A percentile compares a stretch with the other conserved stretches of the same genome.
Evolutionary conservation across 2,888 invertebrate genomes (phyloP).

Genomic region (Nymphalis polychloros): DNA sequence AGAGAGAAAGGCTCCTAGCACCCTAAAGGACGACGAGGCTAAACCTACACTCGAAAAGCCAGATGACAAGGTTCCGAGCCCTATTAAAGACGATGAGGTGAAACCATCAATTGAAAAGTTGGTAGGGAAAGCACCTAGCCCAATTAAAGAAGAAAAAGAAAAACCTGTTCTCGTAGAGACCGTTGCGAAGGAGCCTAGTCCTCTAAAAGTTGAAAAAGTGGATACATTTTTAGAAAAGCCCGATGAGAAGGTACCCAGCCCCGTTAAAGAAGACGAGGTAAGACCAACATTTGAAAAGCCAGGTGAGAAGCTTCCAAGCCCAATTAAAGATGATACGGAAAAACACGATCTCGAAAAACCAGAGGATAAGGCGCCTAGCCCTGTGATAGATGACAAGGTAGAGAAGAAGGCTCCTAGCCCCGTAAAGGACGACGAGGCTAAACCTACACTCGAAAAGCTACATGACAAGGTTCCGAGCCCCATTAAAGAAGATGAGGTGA

Average conservation of each 20-base stretch:
- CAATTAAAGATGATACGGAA: not conserved
- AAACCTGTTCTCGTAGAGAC: not conserved
- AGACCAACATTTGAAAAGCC: slow-evolving; percentile 13
- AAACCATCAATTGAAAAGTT: slow-evolving; percentile 12
- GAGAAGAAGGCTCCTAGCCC: slow-evolving; percentile 6
- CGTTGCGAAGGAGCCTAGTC: slow-evolving; percentile 15
- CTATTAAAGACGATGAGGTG: not conserved
- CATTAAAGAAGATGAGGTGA: not conserved
- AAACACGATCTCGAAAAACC: not conserved
- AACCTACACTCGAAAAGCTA: not conserved
- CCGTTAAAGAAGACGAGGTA: slow-evolving; percentile 23
- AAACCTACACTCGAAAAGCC: not conserved
- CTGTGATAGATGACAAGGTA: slow-evolving; percentile 4
- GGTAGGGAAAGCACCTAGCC: slow-evolving; percentile 23
- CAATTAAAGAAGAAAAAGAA: not conserved
- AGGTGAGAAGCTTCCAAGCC: slow-evolving; percentile 15
- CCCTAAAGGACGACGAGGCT: not conserved
- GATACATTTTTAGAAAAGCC: not conserved
- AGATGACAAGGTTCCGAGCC: slow-evolving; percentile 18
- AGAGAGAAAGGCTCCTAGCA: slow-evolving; percentile 16
- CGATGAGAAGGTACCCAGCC: slow-evolving; percentile 26
- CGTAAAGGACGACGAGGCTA: not conserved
- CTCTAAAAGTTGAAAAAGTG: not conserved
- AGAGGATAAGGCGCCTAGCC: slow-evolving; percentile 18
- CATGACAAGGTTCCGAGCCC: slow-evolving; percentile 27